Evolutionary conservation across 2,888 invertebrate species (phyloP).

Genomic region (Cryptocheilus praepositus): DNA sequence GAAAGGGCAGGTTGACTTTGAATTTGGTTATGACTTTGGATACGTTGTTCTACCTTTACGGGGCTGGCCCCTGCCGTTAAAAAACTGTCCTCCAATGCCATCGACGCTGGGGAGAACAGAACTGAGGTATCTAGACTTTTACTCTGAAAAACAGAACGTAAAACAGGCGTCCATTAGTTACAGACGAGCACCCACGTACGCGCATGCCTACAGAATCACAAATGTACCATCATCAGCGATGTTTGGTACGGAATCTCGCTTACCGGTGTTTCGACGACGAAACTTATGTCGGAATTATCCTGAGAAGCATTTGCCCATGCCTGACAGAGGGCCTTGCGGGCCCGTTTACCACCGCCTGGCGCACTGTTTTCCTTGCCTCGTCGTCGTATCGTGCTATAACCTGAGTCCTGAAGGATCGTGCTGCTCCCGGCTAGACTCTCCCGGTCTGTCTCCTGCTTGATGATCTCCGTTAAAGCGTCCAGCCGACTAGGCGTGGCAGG

Average conservation of each 20-base stretch:
- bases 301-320: constrained; percentile 80
- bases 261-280: constrained; percentile 87
- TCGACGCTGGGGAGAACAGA: constrained; percentile 90
- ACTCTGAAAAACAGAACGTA: constrained; percentile 80
- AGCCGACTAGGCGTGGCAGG: constrained; percentile 86
- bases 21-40: constrained; percentile 67
- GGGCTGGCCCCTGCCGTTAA: constrained; percentile 81
- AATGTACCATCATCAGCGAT: too few relatives aligned
- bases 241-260: constrained; percentile 45
- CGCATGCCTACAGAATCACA: too few relatives aligned
- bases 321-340: constrained; percentile 87
- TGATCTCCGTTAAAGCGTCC: constrained; percentile 91
- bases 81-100: constrained; percentile 86
- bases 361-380: constrained; percentile 83
- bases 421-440: constrained; percentile 73
- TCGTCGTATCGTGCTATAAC: constrained; percentile 77
- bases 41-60: constrained; percentile 77
- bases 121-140: constrained; percentile 89
- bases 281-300: constrained; percentile 81
- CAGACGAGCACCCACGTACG: neutral
- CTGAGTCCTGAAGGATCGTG: constrained; percentile 77
- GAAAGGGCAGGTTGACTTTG: constrained; percentile 71
- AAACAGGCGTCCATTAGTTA: neutral
- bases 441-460: constrained; percentile 86
- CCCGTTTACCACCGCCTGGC: constrained; percentile 81